Percentiles rank a stretch among this genome's conserved stretches.
Evolutionary conservation across 2,888 invertebrate genomes (phyloP).

Genomic region (Pollenia labialis): DNA sequence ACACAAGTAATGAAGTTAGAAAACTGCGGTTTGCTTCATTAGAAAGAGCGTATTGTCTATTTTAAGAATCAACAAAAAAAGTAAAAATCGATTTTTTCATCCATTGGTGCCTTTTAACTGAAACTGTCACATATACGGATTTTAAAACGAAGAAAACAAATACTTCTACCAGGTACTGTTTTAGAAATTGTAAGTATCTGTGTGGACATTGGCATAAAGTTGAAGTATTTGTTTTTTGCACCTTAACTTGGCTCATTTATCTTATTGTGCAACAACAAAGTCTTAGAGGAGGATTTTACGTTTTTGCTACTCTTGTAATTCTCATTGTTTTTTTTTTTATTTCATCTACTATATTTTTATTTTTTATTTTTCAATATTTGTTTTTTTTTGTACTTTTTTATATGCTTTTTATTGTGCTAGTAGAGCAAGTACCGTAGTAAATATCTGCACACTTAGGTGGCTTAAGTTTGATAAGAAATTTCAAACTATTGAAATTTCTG

Average conservation of each 20-base stretch:
- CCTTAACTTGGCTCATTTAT: constrained; percentile 78
- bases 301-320: constrained; percentile 66
- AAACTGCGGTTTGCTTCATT: no score
- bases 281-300: constrained; percentile 78
- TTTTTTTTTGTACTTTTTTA: no score
- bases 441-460: not conserved
- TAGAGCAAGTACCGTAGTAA: not conserved
- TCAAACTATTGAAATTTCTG: no score
- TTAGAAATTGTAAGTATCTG: not conserved
- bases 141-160: no score
- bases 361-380: not conserved
- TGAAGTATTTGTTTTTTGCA: constrained; percentile 65
- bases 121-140: no score
- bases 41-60: no score
- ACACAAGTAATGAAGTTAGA: no score
- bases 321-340: constrained; percentile 19
- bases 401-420: not conserved
- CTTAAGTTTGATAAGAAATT: not conserved
- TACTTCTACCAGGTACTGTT: constrained; percentile 19
- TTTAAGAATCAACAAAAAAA: no score
- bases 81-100: no score
- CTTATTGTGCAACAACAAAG: constrained; percentile 80
- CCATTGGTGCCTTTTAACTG: no score
- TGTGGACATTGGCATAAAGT: constrained; percentile 30
- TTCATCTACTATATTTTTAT: constrained; percentile 11